phyloP scores from a whole-genome alignment of 2,888 invertebrate genomes.

The Cylloceria caligata region DNA sequence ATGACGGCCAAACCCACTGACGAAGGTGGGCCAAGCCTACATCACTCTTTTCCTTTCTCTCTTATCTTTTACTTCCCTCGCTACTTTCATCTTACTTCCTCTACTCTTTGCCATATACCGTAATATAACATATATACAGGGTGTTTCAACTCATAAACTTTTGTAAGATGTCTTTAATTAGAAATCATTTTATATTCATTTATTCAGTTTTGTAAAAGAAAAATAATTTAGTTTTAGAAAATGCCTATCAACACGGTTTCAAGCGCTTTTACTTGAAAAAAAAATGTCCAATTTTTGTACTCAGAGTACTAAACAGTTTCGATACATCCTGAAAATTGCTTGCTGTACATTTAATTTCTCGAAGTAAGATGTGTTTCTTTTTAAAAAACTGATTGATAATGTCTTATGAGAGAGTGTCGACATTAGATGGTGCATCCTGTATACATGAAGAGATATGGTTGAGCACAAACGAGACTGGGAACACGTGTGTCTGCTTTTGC shows the following conservation, averaged over 20 bases:
- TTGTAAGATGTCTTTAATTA: not conserved
- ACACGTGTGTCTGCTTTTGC: constrained; percentile 61
- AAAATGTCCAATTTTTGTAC: not conserved
- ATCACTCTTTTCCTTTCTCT: constrained; percentile 40
- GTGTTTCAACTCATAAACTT: not conserved
- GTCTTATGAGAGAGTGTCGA: constrained; percentile 1
- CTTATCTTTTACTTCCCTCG: constrained; percentile 14
- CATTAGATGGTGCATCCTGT: constrained; percentile 42
- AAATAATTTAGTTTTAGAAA: no score
- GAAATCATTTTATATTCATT: not conserved
- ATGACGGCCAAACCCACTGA: constrained; percentile 53
- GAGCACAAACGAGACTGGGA: constrained; percentile 55
- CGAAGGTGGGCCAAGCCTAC: constrained; percentile 63
- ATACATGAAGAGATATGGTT: constrained; percentile 52
- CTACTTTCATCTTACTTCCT: constrained; percentile 35
- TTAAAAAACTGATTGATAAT: not conserved
- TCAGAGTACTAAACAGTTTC: not conserved
- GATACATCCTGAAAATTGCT: not conserved
- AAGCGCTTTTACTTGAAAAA: no score
- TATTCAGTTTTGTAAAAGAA: not conserved
- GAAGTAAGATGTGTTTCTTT: not conserved
- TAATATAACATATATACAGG: constrained; percentile 4
- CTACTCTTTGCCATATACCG: not conserved
- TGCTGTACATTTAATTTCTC: not conserved
- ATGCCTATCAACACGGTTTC: no score